Base-by-base conservation (phyloP, 1,140 invertebrate species). In the Drosophila teissieri region DNA sequence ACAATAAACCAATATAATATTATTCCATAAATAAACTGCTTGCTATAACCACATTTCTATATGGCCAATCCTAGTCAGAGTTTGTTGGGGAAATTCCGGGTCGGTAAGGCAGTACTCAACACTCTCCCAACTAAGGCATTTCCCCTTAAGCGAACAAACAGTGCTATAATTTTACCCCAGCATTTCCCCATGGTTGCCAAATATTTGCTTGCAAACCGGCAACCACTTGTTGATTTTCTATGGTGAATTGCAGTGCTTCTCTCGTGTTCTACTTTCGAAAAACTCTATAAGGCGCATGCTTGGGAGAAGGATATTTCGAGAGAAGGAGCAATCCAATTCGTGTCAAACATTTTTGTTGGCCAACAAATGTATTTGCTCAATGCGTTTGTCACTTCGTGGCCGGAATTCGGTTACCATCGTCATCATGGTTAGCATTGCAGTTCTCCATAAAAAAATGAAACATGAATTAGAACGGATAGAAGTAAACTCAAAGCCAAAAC, bases 281-380 rank as follows among this genome's bases (percentile, higher is more conserved):
- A 39, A 24, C 0, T 3, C 19, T 8, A 22, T 10, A 2, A 4
- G 1, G 73, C 45, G 62, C 73, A 76, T 76, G 72, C 72, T 24
- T 55, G 17, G 37, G 51, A 56, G 45, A 14, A 10, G 14, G 31
- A 22, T 2, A 31, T 15, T 4, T 17, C 37, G 34, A 17, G 11
- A 51, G 39, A 48, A 40, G 37, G 39, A 74, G 27, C 15, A n/a
- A 17, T 22, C 17, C 40, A 52, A 48, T 56, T 80, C 63, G 78
- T 46, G 31, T 49, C 56, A 34, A 42, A 54, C 14, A 17, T 55
- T 70, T 56, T 70, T 83, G 53, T 75, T 69, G 64, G 60, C 45
- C 70, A 83, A 69, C 56, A 80, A 76, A 74, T 70, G 55, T 74
- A 78, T 74, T 78, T 86, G 51, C 73, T 73, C 67, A 73, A 65